Conservation (phyloP, 2,113 vertebrate species). For the Muntiacus muntjak region DNA sequence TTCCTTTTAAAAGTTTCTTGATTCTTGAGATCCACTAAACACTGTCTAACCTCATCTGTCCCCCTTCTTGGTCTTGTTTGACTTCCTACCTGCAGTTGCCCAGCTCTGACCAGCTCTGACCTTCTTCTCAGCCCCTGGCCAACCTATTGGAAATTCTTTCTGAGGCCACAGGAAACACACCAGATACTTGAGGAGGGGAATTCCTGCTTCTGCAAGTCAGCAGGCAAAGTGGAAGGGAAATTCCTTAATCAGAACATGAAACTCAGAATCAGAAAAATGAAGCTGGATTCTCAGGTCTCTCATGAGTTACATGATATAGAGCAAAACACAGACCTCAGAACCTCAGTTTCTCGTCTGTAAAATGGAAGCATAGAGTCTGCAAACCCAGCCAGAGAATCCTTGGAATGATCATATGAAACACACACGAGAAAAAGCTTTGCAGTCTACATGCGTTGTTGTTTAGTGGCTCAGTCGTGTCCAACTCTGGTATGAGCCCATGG, state of each 20-base stretch:
- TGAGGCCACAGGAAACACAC: background rate
- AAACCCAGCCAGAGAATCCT: background rate
- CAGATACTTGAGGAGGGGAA: background rate
- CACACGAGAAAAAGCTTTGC: background rate
- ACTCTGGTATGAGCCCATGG: background rate
- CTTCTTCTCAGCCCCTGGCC: background rate
- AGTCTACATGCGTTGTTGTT: background rate
- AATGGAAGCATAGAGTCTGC: background rate
- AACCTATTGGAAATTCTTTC: background rate
- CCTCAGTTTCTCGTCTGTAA: background rate
- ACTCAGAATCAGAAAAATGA: constrained; percentile 3
- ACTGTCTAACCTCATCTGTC: background rate
- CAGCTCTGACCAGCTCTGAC: background rate
- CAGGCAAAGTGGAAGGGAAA: constrained; percentile 22
- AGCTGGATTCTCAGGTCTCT: background rate
- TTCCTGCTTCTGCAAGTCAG: background rate
- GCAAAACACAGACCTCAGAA: background rate
- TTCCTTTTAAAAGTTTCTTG: background rate
- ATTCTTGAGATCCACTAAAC: background rate
- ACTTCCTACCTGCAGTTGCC: background rate
- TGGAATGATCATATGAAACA: background rate
- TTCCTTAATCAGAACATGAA: background rate
- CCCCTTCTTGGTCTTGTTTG: background rate
- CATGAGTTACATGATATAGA: background rate
- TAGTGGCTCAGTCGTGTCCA: background rate